These are phyloP conservation scores for Saturnia japonica DNA, from an alignment of 2,888 invertebrate genomes.

Conservation along the genomic window DNA sequence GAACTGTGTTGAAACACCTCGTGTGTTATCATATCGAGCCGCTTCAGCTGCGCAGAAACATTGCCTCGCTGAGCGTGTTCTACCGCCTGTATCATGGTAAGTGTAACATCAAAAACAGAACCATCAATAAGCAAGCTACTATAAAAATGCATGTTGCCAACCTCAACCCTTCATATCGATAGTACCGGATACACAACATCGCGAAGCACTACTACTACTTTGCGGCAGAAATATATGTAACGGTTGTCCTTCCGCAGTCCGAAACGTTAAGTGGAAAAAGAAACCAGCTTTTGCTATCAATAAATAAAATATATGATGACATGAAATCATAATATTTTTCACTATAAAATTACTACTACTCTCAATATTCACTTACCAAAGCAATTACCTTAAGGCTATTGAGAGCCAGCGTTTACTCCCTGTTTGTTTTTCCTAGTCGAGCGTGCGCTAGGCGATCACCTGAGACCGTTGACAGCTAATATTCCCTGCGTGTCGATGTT, in stretches of 20 bases:
- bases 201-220: too few relatives aligned
- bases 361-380: slow-evolving; percentile 19
- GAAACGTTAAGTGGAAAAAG: not conserved
- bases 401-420: slow-evolving; percentile 49
- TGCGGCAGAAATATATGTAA: too few relatives aligned
- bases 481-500: slow-evolving; percentile 43
- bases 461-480: slow-evolving; percentile 63
- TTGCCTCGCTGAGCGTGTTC: too few relatives aligned
- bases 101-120: too few relatives aligned
- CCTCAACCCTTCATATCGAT: too few relatives aligned
- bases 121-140: too few relatives aligned
- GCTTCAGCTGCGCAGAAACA: too few relatives aligned
- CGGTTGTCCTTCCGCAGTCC: not conserved
- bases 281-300: not conserved
- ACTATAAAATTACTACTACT: not conserved
- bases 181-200: too few relatives aligned
- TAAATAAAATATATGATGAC: not conserved
- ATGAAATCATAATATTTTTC: slow-evolving; percentile 25
- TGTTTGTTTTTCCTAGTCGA: slow-evolving; percentile 58
- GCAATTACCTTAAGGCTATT: slow-evolving; percentile 53
- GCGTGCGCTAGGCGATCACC: slow-evolving; percentile 49
- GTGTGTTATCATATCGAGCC: too few relatives aligned
- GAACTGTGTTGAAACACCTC: not conserved
- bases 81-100: too few relatives aligned
- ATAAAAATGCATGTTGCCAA: too few relatives aligned